Evolutionary conservation across 2,888 invertebrate genomes (phyloP), one percentile per base, ranked within the genome.

Genomic region (Aspidapion aeneum): DNA sequence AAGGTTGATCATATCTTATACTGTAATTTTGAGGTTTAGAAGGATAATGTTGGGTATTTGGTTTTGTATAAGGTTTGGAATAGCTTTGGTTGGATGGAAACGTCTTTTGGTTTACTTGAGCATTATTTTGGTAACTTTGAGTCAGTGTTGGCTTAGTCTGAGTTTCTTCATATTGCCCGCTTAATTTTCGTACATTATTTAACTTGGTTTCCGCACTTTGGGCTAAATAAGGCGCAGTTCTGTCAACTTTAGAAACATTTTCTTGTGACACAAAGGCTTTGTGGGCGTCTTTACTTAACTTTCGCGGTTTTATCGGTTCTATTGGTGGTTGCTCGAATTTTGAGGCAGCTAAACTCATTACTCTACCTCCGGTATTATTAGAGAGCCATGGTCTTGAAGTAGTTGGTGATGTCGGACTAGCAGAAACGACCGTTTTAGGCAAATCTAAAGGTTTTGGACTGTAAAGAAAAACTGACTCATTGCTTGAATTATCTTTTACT

Each of bases 241-340:
- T 58, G 68, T 74, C 76, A 21, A 59, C 50, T 22, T 76, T 75
- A 9, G 62, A 66, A 7, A 67, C 64, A 54, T 65, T 66, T 50
- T 68, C 57, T 56, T 70, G 70, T 60, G 69, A 50, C 68, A 70
- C 66, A 18, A 69, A 68, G n/a, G 74, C 70, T 60, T 74, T 75
- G 49, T 63, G 66, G 9, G 65, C 57, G 17, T 77, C 78, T 64
- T 73, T 77, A 60, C 74, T 77, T 17, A 74, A 57, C 68, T 72
- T 74, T 56, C 74, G 70, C 0, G 74, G 75, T 69, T 72, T 75
- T 60, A 64, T 51, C 18, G 58, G 55, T 20, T 62, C 58, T 70
- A 75, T 76, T 57, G 62, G 64, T n/a, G 71, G 62, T 55, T 74
- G 72, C 62, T 87, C 87, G 70, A 86, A 87, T 75, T 84, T 86